Evolutionary conservation across 1,140 invertebrate genomes (phyloP).

Genomic region (Ostrea edulis): DNA sequence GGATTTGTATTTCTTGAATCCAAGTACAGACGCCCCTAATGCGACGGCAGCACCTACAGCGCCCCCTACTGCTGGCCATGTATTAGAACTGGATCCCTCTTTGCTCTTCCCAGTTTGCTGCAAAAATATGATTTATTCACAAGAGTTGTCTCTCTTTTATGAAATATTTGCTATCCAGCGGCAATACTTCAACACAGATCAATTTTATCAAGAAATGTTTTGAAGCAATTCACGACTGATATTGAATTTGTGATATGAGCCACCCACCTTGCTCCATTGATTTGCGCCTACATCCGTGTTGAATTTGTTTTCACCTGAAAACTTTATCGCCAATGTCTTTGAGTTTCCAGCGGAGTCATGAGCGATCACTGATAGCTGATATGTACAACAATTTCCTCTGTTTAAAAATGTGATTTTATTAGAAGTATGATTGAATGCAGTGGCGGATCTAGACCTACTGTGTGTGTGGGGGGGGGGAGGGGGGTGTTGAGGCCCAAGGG

Average conservation of each 20-base stretch:
- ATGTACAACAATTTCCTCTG: background rate
- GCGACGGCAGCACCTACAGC: background rate
- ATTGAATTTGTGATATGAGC: no score
- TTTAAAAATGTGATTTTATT: background rate
- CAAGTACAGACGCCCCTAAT: background rate
- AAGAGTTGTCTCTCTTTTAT: constrained; percentile 1
- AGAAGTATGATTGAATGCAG: background rate
- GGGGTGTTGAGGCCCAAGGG: no score
- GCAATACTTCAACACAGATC: no score
- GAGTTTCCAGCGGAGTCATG: background rate
- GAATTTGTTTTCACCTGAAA: background rate
- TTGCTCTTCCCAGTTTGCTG: background rate
- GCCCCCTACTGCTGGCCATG: background rate
- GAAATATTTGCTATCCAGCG: background rate
- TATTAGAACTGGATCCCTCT: background rate
- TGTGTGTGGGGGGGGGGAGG: background rate
- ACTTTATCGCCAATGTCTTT: background rate
- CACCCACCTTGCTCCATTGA: background rate
- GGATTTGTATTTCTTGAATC: background rate
- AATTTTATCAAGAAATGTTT: no score
- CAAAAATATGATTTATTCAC: background rate
- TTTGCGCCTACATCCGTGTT: background rate
- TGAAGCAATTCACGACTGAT: no score
- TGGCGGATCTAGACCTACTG: background rate
- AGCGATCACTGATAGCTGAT: background rate